Base-by-base conservation (phyloP, 2,888 invertebrate species). In the Scaptomyza parva region DNA sequence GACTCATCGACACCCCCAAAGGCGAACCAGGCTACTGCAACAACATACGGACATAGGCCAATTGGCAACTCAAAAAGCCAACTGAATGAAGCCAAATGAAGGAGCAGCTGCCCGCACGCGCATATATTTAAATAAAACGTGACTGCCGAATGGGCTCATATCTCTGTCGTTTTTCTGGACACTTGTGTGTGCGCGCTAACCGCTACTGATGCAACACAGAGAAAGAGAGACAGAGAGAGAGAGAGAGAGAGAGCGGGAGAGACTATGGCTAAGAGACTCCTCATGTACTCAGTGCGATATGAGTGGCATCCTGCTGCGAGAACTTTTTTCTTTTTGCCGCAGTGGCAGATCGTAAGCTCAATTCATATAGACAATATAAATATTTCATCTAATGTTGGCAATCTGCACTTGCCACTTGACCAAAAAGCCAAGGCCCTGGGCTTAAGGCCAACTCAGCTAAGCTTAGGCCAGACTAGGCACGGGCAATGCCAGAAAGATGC, bases 381-480 rank as follows among this genome's bases (percentile, higher is more conserved):
- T 86, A 89, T 88, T 89, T 89, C 89, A 89, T 89, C 90, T 89
- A 84, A 89, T 84, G 86, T 76, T 90, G 76, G 80, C 81, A 86
- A 89, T 89, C 90, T 89, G 89, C 89, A 90, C 89, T 89, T 90
- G 90, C 73, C 73, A 70, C 73, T 76, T 73, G 73, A 50, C 28
- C 55, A 45, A 39, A 58, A 55, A 47, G 30, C 37, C 35, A 43
- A n/a, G n/a, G 72, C 72, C 71, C 55, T 53, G 59, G 52, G 72
- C 59, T 39, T 35, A 35, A 24, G 41, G 45, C 28, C 67, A 45
- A 39, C 6, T 26, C 39, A 54, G 61, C 39, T 52, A 26, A 26
- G 28, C 4, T 37, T 43, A 51, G 57, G 40, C 62, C 22, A 43
- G 24, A 39, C 57, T 44, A 40, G 44, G 55, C 35, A 52, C 55